Evolutionary conservation across 2,888 invertebrate genomes (phyloP).

Genomic region (Ernsta delagoae): DNA sequence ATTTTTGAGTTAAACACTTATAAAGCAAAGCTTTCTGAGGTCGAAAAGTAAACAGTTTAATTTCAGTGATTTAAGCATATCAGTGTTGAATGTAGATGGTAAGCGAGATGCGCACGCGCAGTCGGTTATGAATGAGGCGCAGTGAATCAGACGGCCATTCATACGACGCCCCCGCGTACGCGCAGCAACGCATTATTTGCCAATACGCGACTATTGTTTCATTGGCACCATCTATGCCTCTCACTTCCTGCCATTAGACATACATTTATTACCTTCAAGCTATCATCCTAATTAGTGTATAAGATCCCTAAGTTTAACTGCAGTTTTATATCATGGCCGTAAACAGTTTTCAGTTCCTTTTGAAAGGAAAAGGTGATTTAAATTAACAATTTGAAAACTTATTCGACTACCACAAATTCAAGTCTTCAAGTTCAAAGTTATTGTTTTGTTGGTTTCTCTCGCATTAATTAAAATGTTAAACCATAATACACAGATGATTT

Average conservation of each 20-base stretch:
- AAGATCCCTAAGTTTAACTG: constrained; percentile 9
- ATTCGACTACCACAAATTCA: too few species aligned
- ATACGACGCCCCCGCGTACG: constrained; percentile 70
- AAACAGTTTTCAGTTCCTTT: too few species aligned
- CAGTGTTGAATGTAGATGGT: constrained; percentile 37
- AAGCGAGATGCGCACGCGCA: constrained; percentile 48
- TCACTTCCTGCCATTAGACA: constrained; percentile 66
- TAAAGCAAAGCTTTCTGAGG: constrained; percentile 9
- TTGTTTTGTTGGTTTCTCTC: too few species aligned
- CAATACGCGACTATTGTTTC: constrained; percentile 65
- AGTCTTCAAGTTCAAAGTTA: too few species aligned
- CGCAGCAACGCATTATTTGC: constrained; percentile 64
- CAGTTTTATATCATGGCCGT: not conserved
- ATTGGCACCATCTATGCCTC: constrained; percentile 66
- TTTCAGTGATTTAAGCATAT: constrained; percentile 35
- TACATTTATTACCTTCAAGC: constrained; percentile 32
- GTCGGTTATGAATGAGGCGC: constrained; percentile 71
- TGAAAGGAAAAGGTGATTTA: not conserved
- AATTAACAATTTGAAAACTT: too few species aligned
- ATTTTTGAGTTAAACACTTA: too few species aligned
- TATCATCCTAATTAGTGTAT: constrained; percentile 37
- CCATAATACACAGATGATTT: too few species aligned
- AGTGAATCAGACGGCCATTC: constrained; percentile 80
- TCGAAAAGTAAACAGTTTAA: constrained; percentile 32
- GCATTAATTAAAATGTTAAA: too few species aligned